Conservation (phyloP, 2,113 vertebrate genomes). For the Peucedramus taeniatus region DNA sequence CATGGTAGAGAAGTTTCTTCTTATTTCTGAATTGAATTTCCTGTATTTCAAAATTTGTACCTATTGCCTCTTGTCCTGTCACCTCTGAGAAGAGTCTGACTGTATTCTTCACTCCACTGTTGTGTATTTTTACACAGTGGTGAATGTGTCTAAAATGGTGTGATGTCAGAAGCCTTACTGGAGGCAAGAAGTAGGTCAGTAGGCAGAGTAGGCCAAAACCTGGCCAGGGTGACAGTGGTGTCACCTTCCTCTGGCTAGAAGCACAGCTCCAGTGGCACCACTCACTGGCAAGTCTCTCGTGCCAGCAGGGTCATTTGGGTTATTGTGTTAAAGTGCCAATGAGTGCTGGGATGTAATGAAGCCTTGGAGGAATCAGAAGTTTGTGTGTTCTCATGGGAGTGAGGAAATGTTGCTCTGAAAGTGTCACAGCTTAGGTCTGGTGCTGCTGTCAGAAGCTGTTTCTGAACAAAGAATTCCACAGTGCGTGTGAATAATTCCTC, state of each 20-base stretch:
- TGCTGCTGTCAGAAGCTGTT: not conserved
- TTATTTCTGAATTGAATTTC: not conserved
- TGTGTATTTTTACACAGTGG: not conserved
- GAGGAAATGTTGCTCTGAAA: not conserved
- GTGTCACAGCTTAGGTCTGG: not conserved
- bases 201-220: not conserved
- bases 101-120: not conserved
- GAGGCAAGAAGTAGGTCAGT: too few species aligned
- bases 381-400: not conserved
- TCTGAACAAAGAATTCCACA: not conserved
- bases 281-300: not conserved
- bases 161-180: not conserved
- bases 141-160: not conserved
- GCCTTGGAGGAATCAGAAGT: not conserved
- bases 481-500: not conserved
- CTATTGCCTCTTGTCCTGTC: not conserved
- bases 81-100: not conserved
- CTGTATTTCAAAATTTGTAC: not conserved
- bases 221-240: not conserved
- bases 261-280: not conserved
- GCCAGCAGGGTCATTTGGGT: not conserved
- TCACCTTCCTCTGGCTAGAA: not conserved
- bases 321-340: not conserved
- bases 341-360: not conserved
- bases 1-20: not conserved